Evolutionary conservation across 2,888 invertebrate genomes (phyloP).

Genomic region (Melanophora roralis): DNA sequence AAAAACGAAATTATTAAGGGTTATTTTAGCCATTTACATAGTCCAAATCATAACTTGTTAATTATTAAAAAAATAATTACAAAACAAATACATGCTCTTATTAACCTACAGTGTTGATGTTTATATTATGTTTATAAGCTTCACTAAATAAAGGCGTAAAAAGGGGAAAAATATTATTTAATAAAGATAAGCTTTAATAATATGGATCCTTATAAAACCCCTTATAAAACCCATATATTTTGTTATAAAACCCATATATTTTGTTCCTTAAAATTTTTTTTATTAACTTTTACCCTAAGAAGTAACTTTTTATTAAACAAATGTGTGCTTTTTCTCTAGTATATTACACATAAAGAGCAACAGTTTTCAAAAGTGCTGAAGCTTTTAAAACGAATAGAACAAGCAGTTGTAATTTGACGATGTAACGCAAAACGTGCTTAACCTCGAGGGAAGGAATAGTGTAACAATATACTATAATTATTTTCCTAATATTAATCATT

Average conservation of each 20-base stretch:
- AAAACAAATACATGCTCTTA: not conserved
- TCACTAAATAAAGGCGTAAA: conserved; percentile 69
- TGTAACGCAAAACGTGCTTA: conserved; percentile 24
- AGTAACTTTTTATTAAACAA: conserved; percentile 17
- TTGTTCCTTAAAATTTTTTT: no score
- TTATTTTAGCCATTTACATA: no score
- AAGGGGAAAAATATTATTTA: not conserved
- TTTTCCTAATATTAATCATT: not conserved
- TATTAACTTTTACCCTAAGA: not conserved
- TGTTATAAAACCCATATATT: no score
- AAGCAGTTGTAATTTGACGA: not conserved
- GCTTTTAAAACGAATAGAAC: not conserved
- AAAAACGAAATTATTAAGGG: no score
- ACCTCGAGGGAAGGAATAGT: not conserved
- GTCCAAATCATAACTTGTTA: conserved; percentile 23
- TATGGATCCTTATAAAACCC: no score
- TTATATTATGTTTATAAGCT: conserved; percentile 70
- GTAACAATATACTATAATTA: not conserved
- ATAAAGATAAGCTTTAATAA: no score
- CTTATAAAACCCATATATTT: no score
- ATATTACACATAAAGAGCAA: not conserved
- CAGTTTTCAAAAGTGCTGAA: conserved; percentile 1
- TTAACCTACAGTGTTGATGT: conserved; percentile 66
- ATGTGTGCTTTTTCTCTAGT: not conserved
- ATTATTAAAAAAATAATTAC: conserved; percentile 30